Conservation (phyloP, 2,113 vertebrate species). For the Serilophus lunatus region DNA sequence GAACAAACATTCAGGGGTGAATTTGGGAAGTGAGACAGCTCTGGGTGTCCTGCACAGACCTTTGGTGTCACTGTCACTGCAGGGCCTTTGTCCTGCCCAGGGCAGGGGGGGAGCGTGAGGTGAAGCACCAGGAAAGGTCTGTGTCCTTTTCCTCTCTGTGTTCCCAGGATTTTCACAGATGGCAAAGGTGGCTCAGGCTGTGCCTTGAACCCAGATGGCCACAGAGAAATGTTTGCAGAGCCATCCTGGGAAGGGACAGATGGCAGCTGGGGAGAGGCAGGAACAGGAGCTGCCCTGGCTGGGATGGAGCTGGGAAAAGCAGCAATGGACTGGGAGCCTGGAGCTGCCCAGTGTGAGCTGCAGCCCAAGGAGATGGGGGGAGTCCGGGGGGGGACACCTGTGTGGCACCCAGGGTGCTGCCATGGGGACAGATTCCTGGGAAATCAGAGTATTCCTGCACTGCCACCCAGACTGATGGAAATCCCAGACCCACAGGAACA, state of each 20-base stretch:
- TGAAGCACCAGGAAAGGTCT: background rate
- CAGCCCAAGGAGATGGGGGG: background rate
- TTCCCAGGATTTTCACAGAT: background rate
- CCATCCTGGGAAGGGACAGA: background rate
- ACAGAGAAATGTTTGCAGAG: background rate
- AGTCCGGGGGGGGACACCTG: background rate
- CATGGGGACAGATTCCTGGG: background rate
- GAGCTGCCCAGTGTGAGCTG: accelerated
- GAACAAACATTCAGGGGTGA: background rate
- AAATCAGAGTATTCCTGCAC: background rate
- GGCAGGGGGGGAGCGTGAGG: accelerated
- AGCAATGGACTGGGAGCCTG: background rate
- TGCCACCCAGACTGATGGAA: background rate
- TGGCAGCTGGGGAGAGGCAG: background rate
- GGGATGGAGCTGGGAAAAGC: background rate
- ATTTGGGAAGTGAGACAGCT: accelerated
- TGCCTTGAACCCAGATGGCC: background rate
- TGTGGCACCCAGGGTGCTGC: background rate
- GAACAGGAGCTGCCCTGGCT: background rate
- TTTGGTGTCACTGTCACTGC: background rate
- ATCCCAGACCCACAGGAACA: background rate
- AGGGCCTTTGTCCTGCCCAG: background rate
- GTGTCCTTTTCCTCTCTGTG: background rate
- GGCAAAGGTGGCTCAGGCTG: background rate
- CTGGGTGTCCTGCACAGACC: accelerated